A percentile compares a stretch with the other conserved stretches of the same genome.
These are phyloP conservation scores for Kobus ellipsiprymnus DNA, from an alignment of 2,113 vertebrate genomes.

Conservation along the genomic window DNA sequence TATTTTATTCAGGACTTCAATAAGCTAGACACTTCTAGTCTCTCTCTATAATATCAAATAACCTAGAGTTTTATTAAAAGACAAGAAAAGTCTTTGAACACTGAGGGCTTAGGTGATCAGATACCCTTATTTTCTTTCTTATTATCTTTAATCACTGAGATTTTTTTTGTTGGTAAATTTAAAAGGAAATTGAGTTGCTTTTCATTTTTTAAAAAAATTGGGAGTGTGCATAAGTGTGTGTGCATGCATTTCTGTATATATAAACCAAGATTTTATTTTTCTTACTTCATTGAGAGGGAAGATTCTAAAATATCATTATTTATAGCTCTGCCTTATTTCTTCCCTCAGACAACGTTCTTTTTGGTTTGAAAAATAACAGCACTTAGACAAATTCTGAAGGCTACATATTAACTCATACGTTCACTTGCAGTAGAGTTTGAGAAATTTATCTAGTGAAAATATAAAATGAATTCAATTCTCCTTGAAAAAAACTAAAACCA, in stretches of 20 bases:
- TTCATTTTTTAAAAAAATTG: not conserved
- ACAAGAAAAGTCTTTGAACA: not conserved
- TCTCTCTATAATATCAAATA: not conserved
- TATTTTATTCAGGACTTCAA: not conserved
- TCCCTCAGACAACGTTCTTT: not conserved
- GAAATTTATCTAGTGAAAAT: constrained; percentile 18
- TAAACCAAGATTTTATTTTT: not conserved
- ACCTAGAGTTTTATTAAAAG: constrained; percentile 11
- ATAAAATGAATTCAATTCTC: not conserved
- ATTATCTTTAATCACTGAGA: not conserved
- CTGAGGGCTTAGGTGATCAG: not conserved
- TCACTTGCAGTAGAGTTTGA: not conserved
- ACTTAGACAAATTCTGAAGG: not conserved
- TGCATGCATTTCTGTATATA: not conserved
- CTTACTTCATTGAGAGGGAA: not conserved
- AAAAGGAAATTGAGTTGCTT: not conserved
- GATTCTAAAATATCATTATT: not conserved
- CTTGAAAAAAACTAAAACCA: not conserved
- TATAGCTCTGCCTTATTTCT: not conserved
- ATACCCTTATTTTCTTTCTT: not conserved
- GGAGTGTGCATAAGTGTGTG: not conserved
- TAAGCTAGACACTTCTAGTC: not conserved
- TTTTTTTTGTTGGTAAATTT: not conserved
- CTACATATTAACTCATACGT: not conserved
- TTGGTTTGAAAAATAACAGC: not conserved